A percentile compares a stretch with the other conserved stretches of the same genome.
Evolutionary conservation across 2,113 vertebrate species (phyloP).

Genomic region (Candoia aspera): DNA sequence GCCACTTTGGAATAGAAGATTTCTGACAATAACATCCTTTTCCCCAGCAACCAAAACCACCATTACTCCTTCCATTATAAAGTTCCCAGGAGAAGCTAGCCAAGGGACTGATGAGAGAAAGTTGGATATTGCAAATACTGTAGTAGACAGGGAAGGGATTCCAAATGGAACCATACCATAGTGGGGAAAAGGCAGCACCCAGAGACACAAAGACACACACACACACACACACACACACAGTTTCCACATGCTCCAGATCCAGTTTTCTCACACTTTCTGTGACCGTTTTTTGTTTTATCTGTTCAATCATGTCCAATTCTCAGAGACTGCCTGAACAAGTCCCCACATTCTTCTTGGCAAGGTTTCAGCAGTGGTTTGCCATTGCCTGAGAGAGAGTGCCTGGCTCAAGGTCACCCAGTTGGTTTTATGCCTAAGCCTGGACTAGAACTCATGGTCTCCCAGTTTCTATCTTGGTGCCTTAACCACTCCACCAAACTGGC

Average conservation of each 20-base stretch:
- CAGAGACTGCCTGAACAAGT: too few species aligned
- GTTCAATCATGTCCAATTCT: too few species aligned
- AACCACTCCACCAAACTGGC: not conserved
- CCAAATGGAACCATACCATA: not conserved
- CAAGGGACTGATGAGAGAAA: not conserved
- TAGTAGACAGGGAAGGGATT: not conserved
- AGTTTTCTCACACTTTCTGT: not conserved
- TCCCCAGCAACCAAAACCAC: not conserved
- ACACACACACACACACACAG: not conserved
- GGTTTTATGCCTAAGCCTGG: too few species aligned
- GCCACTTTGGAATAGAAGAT: not conserved
- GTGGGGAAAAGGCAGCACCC: too few species aligned
- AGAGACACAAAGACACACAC: not conserved
- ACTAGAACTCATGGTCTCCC: too few species aligned
- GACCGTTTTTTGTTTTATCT: too few species aligned
- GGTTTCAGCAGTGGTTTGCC: too few species aligned
- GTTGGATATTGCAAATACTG: not conserved
- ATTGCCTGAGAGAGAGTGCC: too few species aligned
- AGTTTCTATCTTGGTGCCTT: too few species aligned
- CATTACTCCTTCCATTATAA: not conserved
- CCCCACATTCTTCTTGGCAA: too few species aligned
- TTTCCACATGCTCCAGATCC: not conserved
- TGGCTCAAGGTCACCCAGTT: too few species aligned
- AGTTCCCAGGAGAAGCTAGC: not conserved
- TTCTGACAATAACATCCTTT: not conserved